phyloP scores from a whole-genome alignment of 1,140 invertebrate genomes.

The Drosophila elegans region DNA sequence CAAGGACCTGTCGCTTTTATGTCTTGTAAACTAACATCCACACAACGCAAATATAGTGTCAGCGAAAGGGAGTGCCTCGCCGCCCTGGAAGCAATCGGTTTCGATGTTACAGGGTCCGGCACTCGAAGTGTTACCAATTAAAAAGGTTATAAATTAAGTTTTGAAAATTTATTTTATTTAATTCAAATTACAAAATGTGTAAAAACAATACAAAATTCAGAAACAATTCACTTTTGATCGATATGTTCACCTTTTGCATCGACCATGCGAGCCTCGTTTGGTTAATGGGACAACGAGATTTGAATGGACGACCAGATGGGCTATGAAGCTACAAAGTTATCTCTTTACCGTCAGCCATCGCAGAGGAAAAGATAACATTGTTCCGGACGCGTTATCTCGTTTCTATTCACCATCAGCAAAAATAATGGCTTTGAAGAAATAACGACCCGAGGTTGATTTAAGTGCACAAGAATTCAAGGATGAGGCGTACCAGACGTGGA shows the following conservation, averaged over 20 bases:
- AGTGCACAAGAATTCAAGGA: background rate
- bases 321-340: conserved; percentile 1
- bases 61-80: too few relatives aligned
- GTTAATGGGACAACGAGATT: conserved; percentile 15
- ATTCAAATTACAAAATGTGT: too few relatives aligned
- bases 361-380: conserved; percentile 5
- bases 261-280: background rate
- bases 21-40: conserved; percentile 8
- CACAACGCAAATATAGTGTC: too few relatives aligned
- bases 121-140: too few relatives aligned
- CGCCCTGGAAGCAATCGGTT: conserved; percentile 5
- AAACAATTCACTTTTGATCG: too few relatives aligned
- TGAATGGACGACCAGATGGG: conserved; percentile 8
- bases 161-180: too few relatives aligned
- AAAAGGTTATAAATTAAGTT: too few relatives aligned
- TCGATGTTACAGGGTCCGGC: conserved; percentile 9
- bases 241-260: too few relatives aligned
- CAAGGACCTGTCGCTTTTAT: conserved; percentile 7
- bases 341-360: conserved; percentile 9
- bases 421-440: background rate
- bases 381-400: conserved; percentile 10
- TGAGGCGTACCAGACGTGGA: background rate
- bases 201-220: too few relatives aligned
- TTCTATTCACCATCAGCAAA: background rate
- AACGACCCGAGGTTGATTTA: background rate